Percentiles rank a stretch among this genome's conserved stretches.
Evolutionary conservation across 2,888 invertebrate genomes (phyloP).

Genomic region (Elgonia sp.): DNA sequence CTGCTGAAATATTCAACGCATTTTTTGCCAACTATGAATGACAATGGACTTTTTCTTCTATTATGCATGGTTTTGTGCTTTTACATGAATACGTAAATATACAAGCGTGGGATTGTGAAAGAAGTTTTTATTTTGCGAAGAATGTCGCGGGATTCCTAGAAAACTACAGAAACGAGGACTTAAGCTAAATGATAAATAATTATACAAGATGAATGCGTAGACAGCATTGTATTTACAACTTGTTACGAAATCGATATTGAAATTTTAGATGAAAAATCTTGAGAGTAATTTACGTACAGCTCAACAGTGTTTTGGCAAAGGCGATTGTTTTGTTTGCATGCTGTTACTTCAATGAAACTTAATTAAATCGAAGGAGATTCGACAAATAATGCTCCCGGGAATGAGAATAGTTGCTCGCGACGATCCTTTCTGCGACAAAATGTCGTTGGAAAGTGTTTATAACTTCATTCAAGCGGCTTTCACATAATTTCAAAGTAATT

Average conservation of each 20-base stretch:
- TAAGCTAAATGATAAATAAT: conserved; percentile 40
- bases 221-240: neutral
- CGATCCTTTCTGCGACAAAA: conserved; percentile 46
- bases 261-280: conserved; percentile 16
- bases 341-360: conserved; percentile 40
- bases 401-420: conserved; percentile 33
- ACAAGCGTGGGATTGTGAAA: conserved; percentile 32
- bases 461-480: conserved; percentile 54
- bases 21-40: conserved; percentile 62
- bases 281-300: neutral
- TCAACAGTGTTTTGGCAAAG: neutral
- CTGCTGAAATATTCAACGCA: conserved; percentile 54
- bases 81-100: conserved; percentile 51
- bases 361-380: conserved; percentile 54
- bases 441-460: conserved; percentile 47
- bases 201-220: conserved; percentile 24
- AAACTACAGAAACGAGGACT: conserved; percentile 17
- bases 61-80: conserved; percentile 51
- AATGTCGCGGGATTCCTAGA: conserved; percentile 23
- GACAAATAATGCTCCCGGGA: conserved; percentile 33
- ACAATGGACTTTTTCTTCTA: conserved; percentile 51
- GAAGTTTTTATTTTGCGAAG: conserved; percentile 53
- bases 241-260: conserved; percentile 3
- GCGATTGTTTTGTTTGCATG: conserved; percentile 46
- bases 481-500: conserved; percentile 60